Evolutionary conservation across 2,797 vertebrate species (phyloP), one percentile per base, ranked within the genome.

Genomic region (Oreochromis mossambicus): DNA sequence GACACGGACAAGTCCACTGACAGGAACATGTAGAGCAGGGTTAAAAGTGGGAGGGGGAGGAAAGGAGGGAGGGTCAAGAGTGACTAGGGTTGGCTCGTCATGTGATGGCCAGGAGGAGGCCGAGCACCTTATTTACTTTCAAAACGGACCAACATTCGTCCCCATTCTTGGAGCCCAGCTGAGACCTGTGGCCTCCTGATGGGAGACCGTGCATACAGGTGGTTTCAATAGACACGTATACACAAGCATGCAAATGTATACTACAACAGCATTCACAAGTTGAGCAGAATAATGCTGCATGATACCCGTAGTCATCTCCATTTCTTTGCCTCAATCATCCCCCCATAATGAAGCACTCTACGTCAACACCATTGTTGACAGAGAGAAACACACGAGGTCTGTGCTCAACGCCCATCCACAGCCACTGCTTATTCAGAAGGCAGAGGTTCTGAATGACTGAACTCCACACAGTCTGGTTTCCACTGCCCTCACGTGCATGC

Each of bases 1-100:
- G 95, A 95, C 92, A 96, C 95, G 26, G 79, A 90, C 92, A 95
- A 95, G 93, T 94, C 95, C 94, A 95, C 94, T 94, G 94, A 95
- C 95, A 94, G 94, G 88, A 95, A 95, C 94, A 95, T 95, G 94
- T 91, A 93, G 90, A 92, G 91, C 79, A 17, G 92, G 91, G 92
- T 92, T 91, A 94, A 95, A 94, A 92, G 87, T 90, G 87, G 90
- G 90, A 89, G 91, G 91, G 84, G 84, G 90, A 79, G 82, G 77
- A 78, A 80, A 86, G 56, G 81, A 85, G 83, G 84, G 85, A 88
- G 80, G 89, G 73, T 84, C 84, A 91, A 83, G 86, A 92, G 88
- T 88, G 83, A 92, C 91, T 90, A 66, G 90, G 86, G 87, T 90
- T 88, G 81, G 88, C 86, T 92, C 21, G 34, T 95, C 95, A 94